phyloP scores from a whole-genome alignment of 2,113 vertebrate species.

The Crocuta crocuta region DNA sequence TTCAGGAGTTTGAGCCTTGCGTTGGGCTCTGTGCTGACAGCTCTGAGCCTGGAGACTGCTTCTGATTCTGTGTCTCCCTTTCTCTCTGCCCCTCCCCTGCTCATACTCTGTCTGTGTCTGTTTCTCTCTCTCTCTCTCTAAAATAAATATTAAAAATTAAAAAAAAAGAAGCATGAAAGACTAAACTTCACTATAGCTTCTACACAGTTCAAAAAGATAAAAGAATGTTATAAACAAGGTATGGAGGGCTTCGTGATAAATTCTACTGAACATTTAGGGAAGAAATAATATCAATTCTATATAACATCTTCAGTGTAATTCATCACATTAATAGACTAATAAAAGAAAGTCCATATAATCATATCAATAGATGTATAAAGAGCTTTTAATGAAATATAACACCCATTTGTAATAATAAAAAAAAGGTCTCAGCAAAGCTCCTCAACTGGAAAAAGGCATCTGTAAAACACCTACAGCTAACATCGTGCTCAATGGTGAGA shows the following conservation, averaged over 20 bases:
- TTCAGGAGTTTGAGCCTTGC: too few species aligned
- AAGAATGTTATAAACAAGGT: not conserved
- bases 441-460: not conserved
- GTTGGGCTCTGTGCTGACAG: too few species aligned
- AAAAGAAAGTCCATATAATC: not conserved
- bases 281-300: slow-evolving; percentile 24
- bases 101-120: too few species aligned
- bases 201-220: not conserved
- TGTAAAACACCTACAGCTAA: not conserved
- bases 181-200: not conserved
- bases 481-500: not conserved
- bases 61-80: too few species aligned
- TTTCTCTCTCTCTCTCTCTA: too few species aligned
- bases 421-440: not conserved
- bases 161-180: not conserved
- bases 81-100: too few species aligned
- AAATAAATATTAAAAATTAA: too few species aligned
- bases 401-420: not conserved
- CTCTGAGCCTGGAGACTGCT: too few species aligned
- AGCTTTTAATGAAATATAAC: not conserved
- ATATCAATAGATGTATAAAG: slow-evolving; percentile 31
- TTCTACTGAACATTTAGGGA: not conserved
- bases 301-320: slow-evolving; percentile 16
- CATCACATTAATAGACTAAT: not conserved
- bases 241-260: not conserved